A percentile compares a stretch with the other conserved stretches of the same genome.
phyloP scores from a whole-genome alignment of 2,888 invertebrate genomes.

The Cerceris rybyensis region DNA sequence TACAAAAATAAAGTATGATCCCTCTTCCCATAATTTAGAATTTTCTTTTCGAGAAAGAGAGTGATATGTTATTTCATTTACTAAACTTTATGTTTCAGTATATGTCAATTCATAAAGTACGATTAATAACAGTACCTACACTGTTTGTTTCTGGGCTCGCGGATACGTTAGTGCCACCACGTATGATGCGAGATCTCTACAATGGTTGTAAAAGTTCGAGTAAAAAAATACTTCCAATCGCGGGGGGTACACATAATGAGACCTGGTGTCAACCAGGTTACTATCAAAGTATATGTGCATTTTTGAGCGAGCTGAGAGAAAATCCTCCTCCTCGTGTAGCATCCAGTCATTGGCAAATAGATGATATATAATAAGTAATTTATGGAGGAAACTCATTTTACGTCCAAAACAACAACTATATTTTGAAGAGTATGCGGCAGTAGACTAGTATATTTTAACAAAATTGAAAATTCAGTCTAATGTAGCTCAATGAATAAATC shows the following conservation, averaged over 20 bases:
- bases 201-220: conserved; percentile 88
- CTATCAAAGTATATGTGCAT: conserved; percentile 81
- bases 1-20: conserved; percentile 93
- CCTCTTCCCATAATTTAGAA: conserved; percentile 6
- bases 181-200: conserved; percentile 93
- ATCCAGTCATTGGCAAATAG: conserved; percentile 74
- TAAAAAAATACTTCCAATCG: conserved; percentile 90
- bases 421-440: conserved; percentile 41
- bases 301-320: conserved; percentile 75
- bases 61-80: not conserved
- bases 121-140: conserved; percentile 88
- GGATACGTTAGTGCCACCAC: conserved; percentile 94
- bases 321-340: conserved; percentile 71
- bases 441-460: conserved; percentile 28
- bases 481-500: conserved; percentile 6
- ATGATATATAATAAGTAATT: conserved; percentile 69
- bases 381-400: conserved; percentile 45
- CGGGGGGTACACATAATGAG: conserved; percentile 95
- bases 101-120: conserved; percentile 89
- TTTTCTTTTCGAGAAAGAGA: too few species aligned
- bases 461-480: conserved; percentile 19
- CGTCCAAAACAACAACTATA: conserved; percentile 55
- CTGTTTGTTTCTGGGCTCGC: conserved; percentile 94
- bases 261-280: conserved; percentile 96
- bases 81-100: conserved; percentile 84